Percentiles rank a stretch among this genome's conserved stretches.
These are phyloP conservation scores for Alcis repandata DNA, from an alignment of 2,888 invertebrate genomes.

Conservation along the genomic window DNA sequence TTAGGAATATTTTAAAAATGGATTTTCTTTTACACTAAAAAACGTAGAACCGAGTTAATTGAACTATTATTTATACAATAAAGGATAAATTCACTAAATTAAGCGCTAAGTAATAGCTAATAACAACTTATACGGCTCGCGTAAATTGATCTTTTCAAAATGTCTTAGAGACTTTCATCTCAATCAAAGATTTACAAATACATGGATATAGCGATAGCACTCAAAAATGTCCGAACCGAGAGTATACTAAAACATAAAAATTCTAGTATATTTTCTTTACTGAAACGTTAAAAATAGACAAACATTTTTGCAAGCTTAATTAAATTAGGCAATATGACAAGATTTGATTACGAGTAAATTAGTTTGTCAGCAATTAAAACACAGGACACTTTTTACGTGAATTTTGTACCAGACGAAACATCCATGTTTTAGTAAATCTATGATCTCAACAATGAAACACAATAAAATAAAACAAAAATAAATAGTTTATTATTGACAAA, in stretches of 20 bases:
- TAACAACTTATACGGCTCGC: conserved; percentile 56
- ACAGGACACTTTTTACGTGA: too few species aligned
- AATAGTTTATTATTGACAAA: conserved; percentile 61
- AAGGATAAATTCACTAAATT: conserved; percentile 65
- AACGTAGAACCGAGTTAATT: conserved; percentile 49
- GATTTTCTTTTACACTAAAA: conserved; percentile 38
- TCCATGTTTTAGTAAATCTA: too few species aligned
- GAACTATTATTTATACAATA: conserved; percentile 57
- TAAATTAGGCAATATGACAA: too few species aligned
- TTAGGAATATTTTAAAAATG: conserved; percentile 27
- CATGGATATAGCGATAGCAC: too few species aligned
- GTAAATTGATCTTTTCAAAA: conserved; percentile 53
- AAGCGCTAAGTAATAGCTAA: conserved; percentile 50
- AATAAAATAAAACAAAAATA: conserved; percentile 65
- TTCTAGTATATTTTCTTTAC: too few species aligned
- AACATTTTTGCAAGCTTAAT: too few species aligned
- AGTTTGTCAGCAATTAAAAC: too few species aligned
- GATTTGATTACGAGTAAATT: too few species aligned
- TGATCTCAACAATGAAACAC: conserved; percentile 59
- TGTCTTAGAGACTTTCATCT: conserved; percentile 67
- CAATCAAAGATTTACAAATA: conserved; percentile 47
- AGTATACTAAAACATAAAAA: too few species aligned
- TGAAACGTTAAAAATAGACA: too few species aligned
- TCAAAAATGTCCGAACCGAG: too few species aligned
- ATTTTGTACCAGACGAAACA: too few species aligned